Base-by-base conservation (phyloP, 2,797 vertebrate genomes). In the Heliangelus exortis region DNA sequence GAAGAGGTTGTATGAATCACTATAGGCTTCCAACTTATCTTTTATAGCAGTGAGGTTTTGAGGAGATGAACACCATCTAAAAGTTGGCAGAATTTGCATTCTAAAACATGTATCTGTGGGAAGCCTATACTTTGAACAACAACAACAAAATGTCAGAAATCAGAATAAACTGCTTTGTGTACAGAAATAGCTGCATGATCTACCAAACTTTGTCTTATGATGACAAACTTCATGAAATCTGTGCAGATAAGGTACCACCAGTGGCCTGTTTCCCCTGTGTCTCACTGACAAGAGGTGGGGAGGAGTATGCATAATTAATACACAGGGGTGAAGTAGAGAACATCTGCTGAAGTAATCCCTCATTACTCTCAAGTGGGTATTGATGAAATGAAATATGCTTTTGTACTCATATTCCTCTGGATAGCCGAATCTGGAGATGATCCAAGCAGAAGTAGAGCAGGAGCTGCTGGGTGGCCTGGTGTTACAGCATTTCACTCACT, bases 191-290 rank as follows among this genome's bases (percentile, higher is more conserved):
- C 67, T 85, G 17, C 45, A 54, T 0, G 0, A 67, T 79, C 63
- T 90, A 51, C 14, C 47, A 63, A 84, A 86, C 15, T 11, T 18
- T 41, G 15, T 69, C 53, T 86, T 87, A 57, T 63, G 63, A 90
- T 76, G 79, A 87, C 43, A 84, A 94, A 41, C 26, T 53, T 61
- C 19, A 11, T 33, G 48, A 86, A 94, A 90, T 90, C 83, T 71
- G 55, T 91, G 79, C 66, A 88, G 69, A 90, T 65, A 84, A 88
- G 43, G 50, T 33, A 36, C 78, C 66, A 66, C 10, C 7, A 34
- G 17, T 58, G 59, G 28, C 55, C 85, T 31, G 22, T 57, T 93
- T 87, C 51, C 75, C 21, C 43, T 15, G 3, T 76, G 25, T 83
- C 39, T 84, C 84, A 72, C 78, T 73, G 66, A 62, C 29, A 75